Base-by-base conservation (phyloP, 2,797 vertebrate species). In the Protonibea diacanthus region DNA sequence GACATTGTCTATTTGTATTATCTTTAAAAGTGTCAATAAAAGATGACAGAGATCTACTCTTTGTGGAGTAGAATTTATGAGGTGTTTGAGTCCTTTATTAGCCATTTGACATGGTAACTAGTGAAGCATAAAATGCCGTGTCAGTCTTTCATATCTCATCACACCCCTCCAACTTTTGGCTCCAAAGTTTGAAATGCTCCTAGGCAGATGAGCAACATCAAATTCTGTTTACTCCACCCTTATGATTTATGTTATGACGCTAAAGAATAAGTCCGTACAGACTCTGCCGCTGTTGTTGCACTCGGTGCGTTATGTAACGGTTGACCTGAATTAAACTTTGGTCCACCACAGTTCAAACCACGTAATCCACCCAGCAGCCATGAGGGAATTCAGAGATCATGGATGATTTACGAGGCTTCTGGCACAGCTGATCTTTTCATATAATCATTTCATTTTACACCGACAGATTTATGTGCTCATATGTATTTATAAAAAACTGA, bases 161-260 rank as follows among this genome's bases (percentile, higher is more conserved):
- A 77, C 67, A 29, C 59, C 53, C 70, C 4, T 56, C 1, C 3
- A 13, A 14, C 23, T 61, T 66, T 77, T 76, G 60, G 60, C 79
- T 51, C 42, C 11, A 5, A 21, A 44, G 29, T 66, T 76, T 51
- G 33, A 83, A 74, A 67, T 11, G 65, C 47, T 55, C 65, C 52
- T 42, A 11, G 71, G 66, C 25, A 66, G 33, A 81, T 62, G 3
- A 64, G 8, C 20, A 18, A 33, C 53, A 1, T 68, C 0, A 1
- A 47, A 45, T 49, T 67, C 29, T 47, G n/a, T 68, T 74, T n/a
- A 47, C 80, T 62, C 74, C 88, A 64, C 86, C 83, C 85, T 27
- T 14, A 2, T 69, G 1, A 55, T 80, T 86, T 77, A 56, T 57
- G 45, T 58, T 63, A 8, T n/a, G 17, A 25, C 2, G 5, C 6